Conservation (phyloP, 2,797 vertebrate species). For the Menidia menidia region DNA sequence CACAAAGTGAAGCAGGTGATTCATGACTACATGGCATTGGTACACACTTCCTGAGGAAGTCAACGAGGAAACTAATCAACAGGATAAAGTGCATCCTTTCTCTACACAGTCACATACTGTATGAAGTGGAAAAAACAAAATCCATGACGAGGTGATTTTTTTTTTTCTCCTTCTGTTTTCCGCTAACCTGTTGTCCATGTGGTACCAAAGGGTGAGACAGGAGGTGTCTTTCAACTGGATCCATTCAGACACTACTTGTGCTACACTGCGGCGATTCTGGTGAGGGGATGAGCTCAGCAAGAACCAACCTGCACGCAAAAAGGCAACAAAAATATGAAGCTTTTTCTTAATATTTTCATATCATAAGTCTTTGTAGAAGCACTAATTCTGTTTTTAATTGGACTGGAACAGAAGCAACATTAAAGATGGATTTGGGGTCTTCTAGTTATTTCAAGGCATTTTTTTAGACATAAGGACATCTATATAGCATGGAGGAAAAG, state of each 20-base stretch:
- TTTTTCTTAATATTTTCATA: too few species aligned
- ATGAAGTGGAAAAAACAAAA: slow-evolving; percentile 12
- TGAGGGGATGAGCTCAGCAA: slow-evolving; percentile 72
- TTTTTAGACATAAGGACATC: not conserved
- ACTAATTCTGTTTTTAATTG: not conserved
- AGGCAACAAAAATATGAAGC: slow-evolving; percentile 2
- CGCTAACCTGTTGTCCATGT: slow-evolving; percentile 77
- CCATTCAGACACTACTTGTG: slow-evolving; percentile 78
- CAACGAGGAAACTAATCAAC: slow-evolving; percentile 64
- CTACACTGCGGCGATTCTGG: slow-evolving; percentile 44
- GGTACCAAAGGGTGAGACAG: slow-evolving; percentile 81
- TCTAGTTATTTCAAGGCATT: not conserved
- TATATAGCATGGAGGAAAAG: not conserved
- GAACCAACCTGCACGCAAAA: slow-evolving; percentile 73
- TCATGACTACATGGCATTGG: slow-evolving; percentile 59
- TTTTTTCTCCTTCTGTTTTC: slow-evolving; percentile 5
- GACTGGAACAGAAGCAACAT: not conserved
- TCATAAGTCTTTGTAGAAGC: not conserved
- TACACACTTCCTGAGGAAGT: slow-evolving; percentile 72
- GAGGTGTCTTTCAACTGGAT: slow-evolving; percentile 54
- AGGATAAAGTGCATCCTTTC: slow-evolving; percentile 57
- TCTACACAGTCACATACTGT: slow-evolving; percentile 47
- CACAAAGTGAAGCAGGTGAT: slow-evolving; percentile 70
- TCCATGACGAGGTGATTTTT: not conserved
- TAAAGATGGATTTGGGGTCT: not conserved